Base-by-base conservation (phyloP, 2,113 vertebrate genomes). In the Oncorhynchus keta region DNA sequence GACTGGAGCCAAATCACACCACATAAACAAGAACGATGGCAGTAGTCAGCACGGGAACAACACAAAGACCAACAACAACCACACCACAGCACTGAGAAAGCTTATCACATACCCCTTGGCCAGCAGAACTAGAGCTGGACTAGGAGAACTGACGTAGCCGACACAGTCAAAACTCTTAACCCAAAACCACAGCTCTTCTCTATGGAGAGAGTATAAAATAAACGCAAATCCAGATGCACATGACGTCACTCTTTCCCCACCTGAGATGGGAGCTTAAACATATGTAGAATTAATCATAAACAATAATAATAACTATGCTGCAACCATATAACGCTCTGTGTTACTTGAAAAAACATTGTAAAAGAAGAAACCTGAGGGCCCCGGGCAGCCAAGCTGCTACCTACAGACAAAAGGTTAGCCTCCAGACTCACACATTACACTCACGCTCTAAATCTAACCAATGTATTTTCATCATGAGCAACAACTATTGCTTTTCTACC, bases 91-190 rank as follows among this genome's bases (percentile, higher is more conserved):
- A 83, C 82, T 89, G 80, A 78, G 79, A 77, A 20, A 76, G 85
- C 79, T 88, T 84, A 85, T 86, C 84, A 84, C 82, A 89, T 90
- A 90, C 91, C 87, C 86, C 81, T 91, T 85, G 75, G 65, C 79
- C 73, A 81, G 79, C 82, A 88, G 74, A 90, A 86, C 72, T 45
- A 82, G 74, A 79, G 39, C 9, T 24, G 80, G 69, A 73, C 79
- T 74, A 79, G 87, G 83, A 85, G 75, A 55, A 79, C 66, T 64
- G 73, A 80, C 14, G 62, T 76, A 66, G 74, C 16, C 16, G 51
- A 79, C 30, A 61, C 74, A 65, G 74, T 45, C 39, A 12, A 45
- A 45, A 45, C 39, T 45, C 39, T 66, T 82, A 81, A 76, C 76
- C 72, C 76, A 66, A 70, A 88, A 88, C 87, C 9, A 80, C 89